A percentile compares a stretch with the other conserved stretches of the same genome.
Evolutionary conservation across 2,113 vertebrate genomes (phyloP).

Genomic region (Tapirus terrestris): DNA sequence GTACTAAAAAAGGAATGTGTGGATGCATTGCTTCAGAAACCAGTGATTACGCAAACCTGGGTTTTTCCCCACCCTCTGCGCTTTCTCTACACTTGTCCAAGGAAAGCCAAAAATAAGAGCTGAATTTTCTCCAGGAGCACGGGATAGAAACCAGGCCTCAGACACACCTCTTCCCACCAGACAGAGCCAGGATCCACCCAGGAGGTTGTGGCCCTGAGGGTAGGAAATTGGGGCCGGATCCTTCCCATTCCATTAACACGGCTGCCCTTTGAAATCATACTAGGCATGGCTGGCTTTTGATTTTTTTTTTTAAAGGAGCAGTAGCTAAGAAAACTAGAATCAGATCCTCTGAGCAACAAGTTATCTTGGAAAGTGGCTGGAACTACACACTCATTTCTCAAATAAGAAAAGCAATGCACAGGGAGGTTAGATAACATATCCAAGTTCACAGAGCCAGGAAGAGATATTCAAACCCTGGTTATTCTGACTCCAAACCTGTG

Average conservation of each 20-base stretch:
- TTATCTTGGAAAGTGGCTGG: not conserved
- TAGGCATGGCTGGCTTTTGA: not conserved
- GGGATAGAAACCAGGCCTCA: constrained; percentile 49
- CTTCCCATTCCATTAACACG: not conserved
- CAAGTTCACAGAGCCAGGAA: not conserved
- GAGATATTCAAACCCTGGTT: not conserved
- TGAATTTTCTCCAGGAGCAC: constrained; percentile 43
- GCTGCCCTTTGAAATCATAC: not conserved
- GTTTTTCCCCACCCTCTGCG: not conserved
- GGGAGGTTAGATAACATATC: not conserved
- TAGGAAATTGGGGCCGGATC: not conserved
- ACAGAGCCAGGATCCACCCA: not conserved
- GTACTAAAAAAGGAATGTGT: not conserved
- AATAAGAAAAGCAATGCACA: not conserved
- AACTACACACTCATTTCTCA: not conserved
- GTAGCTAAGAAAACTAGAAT: not conserved
- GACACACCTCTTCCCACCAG: constrained; percentile 26
- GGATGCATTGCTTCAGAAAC: not conserved
- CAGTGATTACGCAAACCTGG: not conserved
- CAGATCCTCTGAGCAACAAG: not conserved
- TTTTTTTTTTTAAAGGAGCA: no score
- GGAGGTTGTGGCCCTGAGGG: not conserved
- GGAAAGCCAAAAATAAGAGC: constrained; percentile 46
- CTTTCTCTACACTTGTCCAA: constrained; percentile 13
- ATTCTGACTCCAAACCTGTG: not conserved